phyloP scores from a whole-genome alignment of 64 coral and sea anemone genomes.

The Pachyseris speciosa region DNA sequence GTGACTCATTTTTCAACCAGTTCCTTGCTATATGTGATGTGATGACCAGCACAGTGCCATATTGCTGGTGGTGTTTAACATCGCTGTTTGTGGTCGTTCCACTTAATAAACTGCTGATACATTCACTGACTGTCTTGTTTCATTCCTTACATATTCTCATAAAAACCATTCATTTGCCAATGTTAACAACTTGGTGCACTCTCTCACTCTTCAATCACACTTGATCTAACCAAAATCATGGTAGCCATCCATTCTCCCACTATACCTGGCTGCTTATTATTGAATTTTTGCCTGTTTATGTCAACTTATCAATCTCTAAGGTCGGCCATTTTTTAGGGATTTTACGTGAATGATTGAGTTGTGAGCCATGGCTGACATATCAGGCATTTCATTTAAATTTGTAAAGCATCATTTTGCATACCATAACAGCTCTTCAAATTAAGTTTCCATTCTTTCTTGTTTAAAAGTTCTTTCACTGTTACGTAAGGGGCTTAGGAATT shows the following conservation, averaged over 20 bases:
- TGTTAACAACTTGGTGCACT: not conserved
- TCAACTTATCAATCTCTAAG: too few relatives aligned
- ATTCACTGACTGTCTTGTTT: constrained; percentile 48
- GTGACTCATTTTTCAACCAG: constrained; percentile 18
- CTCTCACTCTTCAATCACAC: not conserved
- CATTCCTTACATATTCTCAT: constrained; percentile 14
- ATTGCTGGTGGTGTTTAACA: constrained; percentile 28
- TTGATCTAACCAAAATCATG: not conserved
- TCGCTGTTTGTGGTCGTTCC: constrained; percentile 32
- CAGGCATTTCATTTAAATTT: not conserved
- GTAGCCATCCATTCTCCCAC: not conserved
- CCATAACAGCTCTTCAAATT: not conserved
- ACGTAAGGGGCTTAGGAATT: too few relatives aligned
- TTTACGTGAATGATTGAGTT: not conserved
- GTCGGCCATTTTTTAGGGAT: not conserved
- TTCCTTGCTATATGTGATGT: not conserved
- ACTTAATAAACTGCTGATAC: constrained; percentile 65
- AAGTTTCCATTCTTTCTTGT: too few relatives aligned
- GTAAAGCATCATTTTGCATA: too few relatives aligned
- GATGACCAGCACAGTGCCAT: not conserved
- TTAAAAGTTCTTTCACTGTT: too few relatives aligned
- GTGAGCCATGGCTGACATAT: not conserved
- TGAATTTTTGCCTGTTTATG: too few relatives aligned
- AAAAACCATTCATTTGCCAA: constrained; percentile 3
- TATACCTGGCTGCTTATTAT: too few relatives aligned